Conservation (phyloP, 1,140 invertebrate species). For the Drosophila santomea region DNA sequence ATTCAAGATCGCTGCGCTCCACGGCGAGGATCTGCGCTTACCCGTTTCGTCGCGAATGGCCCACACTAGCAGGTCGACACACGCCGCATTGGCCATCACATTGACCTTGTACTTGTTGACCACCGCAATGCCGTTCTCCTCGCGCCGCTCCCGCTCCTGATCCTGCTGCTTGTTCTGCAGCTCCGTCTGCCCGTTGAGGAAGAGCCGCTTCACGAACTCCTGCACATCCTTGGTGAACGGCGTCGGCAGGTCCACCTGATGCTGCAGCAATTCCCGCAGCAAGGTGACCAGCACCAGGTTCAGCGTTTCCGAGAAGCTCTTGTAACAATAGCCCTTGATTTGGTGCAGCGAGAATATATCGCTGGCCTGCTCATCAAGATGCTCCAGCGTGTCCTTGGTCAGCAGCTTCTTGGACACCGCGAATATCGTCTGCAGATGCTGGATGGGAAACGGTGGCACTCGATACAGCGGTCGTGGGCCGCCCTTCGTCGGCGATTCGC, state of each 20-base stretch:
- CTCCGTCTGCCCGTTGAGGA: constrained; percentile 96
- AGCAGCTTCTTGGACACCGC: constrained; percentile 94
- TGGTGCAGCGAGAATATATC: constrained; percentile 89
- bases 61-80: constrained; percentile 98
- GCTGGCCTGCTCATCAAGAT: constrained; percentile 93
- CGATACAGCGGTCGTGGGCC: constrained; percentile 76
- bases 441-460: constrained; percentile 88
- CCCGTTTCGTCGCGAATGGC: constrained; percentile 98
- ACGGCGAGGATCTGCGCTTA: constrained; percentile 84
- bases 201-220: constrained; percentile 91
- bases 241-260: constrained; percentile 94
- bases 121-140: constrained; percentile 88
- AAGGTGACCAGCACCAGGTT: constrained; percentile 97
- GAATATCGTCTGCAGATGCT: constrained; percentile 91
- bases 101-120: constrained; percentile 97
- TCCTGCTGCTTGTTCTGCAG: constrained; percentile 93
- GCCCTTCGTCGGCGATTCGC: constrained; percentile 88
- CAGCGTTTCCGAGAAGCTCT: constrained; percentile 97
- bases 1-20: constrained; percentile 2
- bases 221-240: constrained; percentile 96
- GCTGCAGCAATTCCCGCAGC: constrained; percentile 94
- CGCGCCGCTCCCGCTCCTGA: constrained; percentile 92
- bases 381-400: constrained; percentile 92
- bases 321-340: constrained; percentile 88
- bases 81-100: constrained; percentile 98